phyloP scores from a whole-genome alignment of 1,140 invertebrate genomes.

The Drosophila willistoni region DNA sequence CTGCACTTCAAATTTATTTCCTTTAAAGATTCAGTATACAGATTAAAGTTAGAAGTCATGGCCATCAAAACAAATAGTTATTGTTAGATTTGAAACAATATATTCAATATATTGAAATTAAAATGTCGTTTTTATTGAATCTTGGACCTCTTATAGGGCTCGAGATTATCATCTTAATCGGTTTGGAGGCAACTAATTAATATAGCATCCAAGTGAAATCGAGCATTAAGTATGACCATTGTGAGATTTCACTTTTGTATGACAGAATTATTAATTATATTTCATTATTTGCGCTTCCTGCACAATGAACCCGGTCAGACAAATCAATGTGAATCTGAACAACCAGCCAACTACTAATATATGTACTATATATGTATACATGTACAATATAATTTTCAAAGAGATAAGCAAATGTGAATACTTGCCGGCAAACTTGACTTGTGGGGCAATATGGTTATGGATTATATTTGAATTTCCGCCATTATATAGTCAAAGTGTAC shows the following conservation, averaged over 20 bases:
- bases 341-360: conserved; percentile 14
- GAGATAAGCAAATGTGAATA: conserved; percentile 33
- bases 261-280: conserved; percentile 25
- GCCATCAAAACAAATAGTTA: too few species aligned
- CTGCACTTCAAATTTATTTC: too few species aligned
- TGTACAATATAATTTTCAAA: neutral
- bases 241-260: conserved; percentile 9
- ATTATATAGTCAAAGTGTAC: conserved; percentile 31
- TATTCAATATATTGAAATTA: too few species aligned
- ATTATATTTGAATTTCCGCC: conserved; percentile 39
- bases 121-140: too few species aligned
- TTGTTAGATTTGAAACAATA: too few species aligned
- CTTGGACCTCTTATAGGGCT: neutral
- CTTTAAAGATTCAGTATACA: too few species aligned
- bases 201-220: conserved; percentile 4
- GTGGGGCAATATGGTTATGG: conserved; percentile 38
- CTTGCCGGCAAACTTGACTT: conserved; percentile 52
- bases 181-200: neutral
- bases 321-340: conserved; percentile 10
- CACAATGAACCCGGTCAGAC: conserved; percentile 21
- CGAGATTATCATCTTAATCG: neutral
- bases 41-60: too few species aligned
- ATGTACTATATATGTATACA: neutral
- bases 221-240: neutral
- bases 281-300: conserved; percentile 28